Evolutionary conservation across 2,797 vertebrate species (phyloP).

Genomic region (Lemur catta): DNA sequence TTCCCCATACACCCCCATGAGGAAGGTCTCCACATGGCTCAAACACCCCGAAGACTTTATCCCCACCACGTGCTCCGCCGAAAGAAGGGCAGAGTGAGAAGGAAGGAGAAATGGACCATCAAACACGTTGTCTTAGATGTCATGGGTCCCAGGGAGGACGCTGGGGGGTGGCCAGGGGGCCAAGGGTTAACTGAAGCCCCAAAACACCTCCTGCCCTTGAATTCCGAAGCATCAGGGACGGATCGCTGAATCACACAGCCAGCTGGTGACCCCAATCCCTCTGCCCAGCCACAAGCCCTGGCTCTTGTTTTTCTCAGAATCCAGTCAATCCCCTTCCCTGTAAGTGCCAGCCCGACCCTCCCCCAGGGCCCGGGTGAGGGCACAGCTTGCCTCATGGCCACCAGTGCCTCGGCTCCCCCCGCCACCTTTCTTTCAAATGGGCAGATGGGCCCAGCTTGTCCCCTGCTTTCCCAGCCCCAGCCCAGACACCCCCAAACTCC

Average conservation of each 20-base stretch:
- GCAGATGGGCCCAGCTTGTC: background rate
- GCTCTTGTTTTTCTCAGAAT: slow-evolving; percentile 27
- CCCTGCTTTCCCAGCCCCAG: rapidly evolving
- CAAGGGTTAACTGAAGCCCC: rapidly evolving
- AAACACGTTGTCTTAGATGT: too few species aligned
- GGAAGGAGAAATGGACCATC: background rate
- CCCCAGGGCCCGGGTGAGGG: rapidly evolving
- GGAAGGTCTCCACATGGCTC: background rate
- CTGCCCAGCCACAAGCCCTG: background rate
- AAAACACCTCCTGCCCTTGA: background rate
- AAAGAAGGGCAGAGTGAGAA: too few species aligned
- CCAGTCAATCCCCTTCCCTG: background rate
- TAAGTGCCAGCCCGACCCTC: too few species aligned
- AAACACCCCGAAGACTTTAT: background rate
- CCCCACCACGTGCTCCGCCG: rapidly evolving
- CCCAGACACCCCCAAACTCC: background rate
- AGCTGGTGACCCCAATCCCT: slow-evolving; percentile 50
- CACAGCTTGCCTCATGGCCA: rapidly evolving
- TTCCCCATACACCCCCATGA: rapidly evolving
- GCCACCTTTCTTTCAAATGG: background rate
- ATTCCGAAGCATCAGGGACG: background rate
- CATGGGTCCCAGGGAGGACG: background rate
- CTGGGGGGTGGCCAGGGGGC: background rate
- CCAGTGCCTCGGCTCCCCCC: too few species aligned
- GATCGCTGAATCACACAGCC: background rate